A percentile compares a stretch with the other conserved stretches of the same genome.
These are phyloP conservation scores for Bombus waltoni DNA, from an alignment of 1,140 invertebrate species.

Conservation along the genomic window DNA sequence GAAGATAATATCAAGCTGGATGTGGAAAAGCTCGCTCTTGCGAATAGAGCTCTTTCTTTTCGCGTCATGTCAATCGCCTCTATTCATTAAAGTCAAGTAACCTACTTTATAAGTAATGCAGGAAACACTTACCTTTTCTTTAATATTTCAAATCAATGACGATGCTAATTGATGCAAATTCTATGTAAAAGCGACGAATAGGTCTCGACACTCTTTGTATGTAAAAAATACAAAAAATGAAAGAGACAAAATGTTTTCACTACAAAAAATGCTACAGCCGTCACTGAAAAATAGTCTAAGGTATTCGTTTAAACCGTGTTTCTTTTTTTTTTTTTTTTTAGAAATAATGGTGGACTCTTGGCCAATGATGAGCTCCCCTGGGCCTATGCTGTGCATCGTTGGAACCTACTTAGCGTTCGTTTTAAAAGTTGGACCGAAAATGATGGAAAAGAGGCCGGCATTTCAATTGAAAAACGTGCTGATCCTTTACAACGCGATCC, in stretches of 20 bases:
- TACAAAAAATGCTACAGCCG: background rate
- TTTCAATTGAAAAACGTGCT: conserved; percentile 86
- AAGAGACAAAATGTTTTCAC: background rate
- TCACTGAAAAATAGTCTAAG: background rate
- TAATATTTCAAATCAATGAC: background rate
- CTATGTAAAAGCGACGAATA: background rate
- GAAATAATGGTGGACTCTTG: conserved; percentile 87
- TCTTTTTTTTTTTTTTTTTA: conserved; percentile 64
- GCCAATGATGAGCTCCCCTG: conserved; percentile 88
- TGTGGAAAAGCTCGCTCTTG: background rate
- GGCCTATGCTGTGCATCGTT: conserved; percentile 86
- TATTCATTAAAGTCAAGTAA: background rate
- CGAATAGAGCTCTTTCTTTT: background rate
- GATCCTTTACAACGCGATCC: conserved; percentile 87
- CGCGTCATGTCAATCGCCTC: background rate
- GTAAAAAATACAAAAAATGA: background rate
- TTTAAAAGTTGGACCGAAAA: conserved; percentile 87
- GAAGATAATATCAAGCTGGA: background rate
- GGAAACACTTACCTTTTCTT: background rate
- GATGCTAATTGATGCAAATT: conserved; percentile 14
- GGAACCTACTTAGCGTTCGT: conserved; percentile 87
- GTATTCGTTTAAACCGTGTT: background rate
- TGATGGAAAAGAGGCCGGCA: conserved; percentile 87
- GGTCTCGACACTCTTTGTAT: background rate
- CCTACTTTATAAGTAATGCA: background rate